Percentiles rank a stretch among this genome's conserved stretches.
Evolutionary conservation across 2,888 invertebrate genomes (phyloP).

Genomic region (Byasa hedistus): DNA sequence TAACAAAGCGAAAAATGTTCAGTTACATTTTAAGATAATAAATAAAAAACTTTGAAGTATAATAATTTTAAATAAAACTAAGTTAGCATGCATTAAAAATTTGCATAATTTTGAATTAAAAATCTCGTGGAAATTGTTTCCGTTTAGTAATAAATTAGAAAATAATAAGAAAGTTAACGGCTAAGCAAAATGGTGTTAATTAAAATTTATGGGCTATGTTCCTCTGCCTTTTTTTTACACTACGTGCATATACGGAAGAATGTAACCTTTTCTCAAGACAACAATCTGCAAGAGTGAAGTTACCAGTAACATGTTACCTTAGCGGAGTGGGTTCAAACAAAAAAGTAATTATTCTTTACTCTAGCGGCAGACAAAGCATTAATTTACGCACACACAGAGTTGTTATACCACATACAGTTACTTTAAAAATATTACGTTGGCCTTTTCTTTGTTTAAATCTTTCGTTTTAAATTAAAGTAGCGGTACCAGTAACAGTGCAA

Average conservation of each 20-base stretch:
- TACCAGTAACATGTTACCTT: constrained; percentile 19
- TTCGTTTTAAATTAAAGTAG: constrained; percentile 24
- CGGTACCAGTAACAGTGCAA: constrained; percentile 6
- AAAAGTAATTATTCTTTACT: constrained; percentile 29
- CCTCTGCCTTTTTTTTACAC: background rate
- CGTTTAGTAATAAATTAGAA: too few species aligned
- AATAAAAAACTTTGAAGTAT: too few species aligned
- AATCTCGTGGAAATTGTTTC: background rate
- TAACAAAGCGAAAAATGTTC: too few species aligned
- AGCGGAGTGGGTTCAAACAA: constrained; percentile 15
- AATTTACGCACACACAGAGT: constrained; percentile 26
- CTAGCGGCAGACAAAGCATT: constrained; percentile 25
- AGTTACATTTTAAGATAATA: too few species aligned
- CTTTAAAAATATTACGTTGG: constrained; percentile 16
- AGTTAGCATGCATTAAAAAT: too few species aligned
- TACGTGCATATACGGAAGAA: constrained; percentile 7
- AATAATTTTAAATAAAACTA: too few species aligned
- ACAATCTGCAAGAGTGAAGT: constrained; percentile 12
- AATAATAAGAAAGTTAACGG: too few species aligned
- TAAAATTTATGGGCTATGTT: too few species aligned
- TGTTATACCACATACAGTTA: constrained; percentile 18
- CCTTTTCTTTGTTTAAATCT: constrained; percentile 25
- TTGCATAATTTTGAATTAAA: too few species aligned
- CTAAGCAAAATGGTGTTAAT: too few species aligned
- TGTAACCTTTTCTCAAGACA: constrained; percentile 15